phyloP scores from a whole-genome alignment of 2,888 invertebrate genomes.

The Drosophila recens region DNA sequence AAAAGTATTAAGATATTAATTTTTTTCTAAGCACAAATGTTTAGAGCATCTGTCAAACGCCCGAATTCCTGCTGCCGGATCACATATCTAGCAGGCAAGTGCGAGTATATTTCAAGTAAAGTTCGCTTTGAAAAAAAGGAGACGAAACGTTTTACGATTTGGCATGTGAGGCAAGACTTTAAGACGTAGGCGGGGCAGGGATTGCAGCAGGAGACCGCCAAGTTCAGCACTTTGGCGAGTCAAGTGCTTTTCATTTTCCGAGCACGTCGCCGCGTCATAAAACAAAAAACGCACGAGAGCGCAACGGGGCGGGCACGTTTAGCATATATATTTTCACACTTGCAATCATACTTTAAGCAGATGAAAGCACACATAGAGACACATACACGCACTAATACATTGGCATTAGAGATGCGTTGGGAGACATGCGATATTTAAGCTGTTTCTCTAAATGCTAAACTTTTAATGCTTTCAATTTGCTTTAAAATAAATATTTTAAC shows the following conservation, averaged over 20 bases:
- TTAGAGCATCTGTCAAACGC: slow-evolving; percentile 33
- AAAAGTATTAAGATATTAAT: too few relatives aligned
- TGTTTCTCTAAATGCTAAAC: too few relatives aligned
- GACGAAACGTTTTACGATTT: slow-evolving; percentile 76
- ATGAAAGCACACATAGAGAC: slow-evolving; percentile 47
- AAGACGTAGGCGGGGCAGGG: slow-evolving; percentile 3
- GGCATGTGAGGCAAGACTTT: slow-evolving; percentile 58
- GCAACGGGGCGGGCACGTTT: slow-evolving; percentile 70
- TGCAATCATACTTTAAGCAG: slow-evolving; percentile 80
- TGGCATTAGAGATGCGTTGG: slow-evolving; percentile 52
- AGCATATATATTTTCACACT: slow-evolving; percentile 81
- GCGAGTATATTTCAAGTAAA: slow-evolving; percentile 30
- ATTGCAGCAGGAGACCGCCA: slow-evolving; percentile 55
- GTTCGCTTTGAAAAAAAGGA: slow-evolving; percentile 43
- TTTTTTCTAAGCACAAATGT: background rate
- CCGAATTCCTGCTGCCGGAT: slow-evolving; percentile 12
- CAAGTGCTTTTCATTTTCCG: slow-evolving; percentile 80
- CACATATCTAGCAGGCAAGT: slow-evolving; percentile 27
- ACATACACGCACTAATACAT: slow-evolving; percentile 11
- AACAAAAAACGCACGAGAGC: slow-evolving; percentile 77
- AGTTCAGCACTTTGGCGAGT: slow-evolving; percentile 78
- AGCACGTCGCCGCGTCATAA: slow-evolving; percentile 79
- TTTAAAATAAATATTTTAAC: background rate
- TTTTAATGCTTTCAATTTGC: background rate
- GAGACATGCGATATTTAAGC: background rate